Evolutionary conservation across 2,113 vertebrate genomes (phyloP).

Genomic region (Stomatorhinus ivindoensis): DNA sequence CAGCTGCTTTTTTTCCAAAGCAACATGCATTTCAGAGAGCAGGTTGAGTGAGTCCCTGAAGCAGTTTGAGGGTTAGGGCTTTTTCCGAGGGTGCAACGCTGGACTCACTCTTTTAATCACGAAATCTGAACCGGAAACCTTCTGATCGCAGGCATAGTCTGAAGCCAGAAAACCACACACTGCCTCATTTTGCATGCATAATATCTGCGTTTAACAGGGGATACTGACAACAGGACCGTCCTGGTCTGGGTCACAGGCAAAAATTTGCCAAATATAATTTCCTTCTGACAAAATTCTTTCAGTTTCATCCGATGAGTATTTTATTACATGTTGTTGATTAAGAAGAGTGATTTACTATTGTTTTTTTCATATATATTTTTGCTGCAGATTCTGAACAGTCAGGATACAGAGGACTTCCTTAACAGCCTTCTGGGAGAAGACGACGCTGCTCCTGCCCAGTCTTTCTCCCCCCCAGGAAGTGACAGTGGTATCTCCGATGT

Average conservation of each 20-base stretch:
- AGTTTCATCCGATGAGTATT: not conserved
- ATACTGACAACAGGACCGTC: not conserved
- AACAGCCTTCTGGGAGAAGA: conserved; percentile 59
- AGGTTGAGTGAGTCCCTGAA: not conserved
- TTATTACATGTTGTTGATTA: not conserved
- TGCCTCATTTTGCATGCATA: not conserved
- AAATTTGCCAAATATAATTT: not conserved
- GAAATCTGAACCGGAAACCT: not conserved
- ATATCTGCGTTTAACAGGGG: not conserved
- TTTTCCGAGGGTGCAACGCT: not conserved
- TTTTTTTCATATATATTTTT: not conserved
- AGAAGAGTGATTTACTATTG: not conserved
- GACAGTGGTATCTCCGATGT: conserved; percentile 63
- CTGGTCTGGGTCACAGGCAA: not conserved
- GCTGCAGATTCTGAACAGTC: conserved; percentile 59
- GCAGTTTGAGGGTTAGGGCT: not conserved
- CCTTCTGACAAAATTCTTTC: not conserved
- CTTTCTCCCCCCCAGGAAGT: conserved; percentile 50
- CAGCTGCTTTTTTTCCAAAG: not conserved
- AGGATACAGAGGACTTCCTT: conserved; percentile 74
- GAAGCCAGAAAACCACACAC: not conserved
- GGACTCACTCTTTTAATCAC: not conserved
- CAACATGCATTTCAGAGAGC: not conserved
- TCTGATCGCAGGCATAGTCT: not conserved
- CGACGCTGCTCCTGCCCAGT: conserved; percentile 26